Evolutionary conservation across 1,140 invertebrate species (phyloP), one percentile per base, ranked within the genome.

Genomic region (Liolophura sinensis): DNA sequence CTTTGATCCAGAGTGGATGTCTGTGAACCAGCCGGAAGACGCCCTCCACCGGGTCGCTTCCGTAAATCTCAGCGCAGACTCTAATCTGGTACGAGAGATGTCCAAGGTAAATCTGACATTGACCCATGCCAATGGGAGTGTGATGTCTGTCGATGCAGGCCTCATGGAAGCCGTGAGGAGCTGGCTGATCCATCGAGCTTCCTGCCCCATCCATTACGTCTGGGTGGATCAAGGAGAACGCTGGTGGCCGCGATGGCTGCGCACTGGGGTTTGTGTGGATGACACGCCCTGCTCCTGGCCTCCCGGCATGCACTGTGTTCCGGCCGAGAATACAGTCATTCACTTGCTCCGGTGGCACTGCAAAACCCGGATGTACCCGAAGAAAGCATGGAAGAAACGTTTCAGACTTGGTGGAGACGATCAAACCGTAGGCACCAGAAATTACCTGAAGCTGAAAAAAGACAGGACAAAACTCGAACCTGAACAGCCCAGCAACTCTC

Each of bases 191-290:
- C 81, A 84, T 6, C 83, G 85, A 62, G 87, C 86, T 0, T 82
- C 83, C 18, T 89, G 88, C 71, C 87, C 86, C 4, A 84, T 89
- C 0, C 74, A 76, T 7, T 85, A 85, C 69, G 72, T 79, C 56
- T 89, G 88, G 88, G 84, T 85, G 65, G 87, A 89, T 67, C 74
- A 88, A 5, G 87, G 88, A 0, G 60, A 82, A 1, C 73, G 87
- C 20, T 89, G 88, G 77, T 89, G 88, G 88, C 88, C 88, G 1
- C 74, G 88, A 24, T 89, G 87, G 86, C 77, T 89, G 46, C 81
- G 83, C 52, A 82, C 86, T 64, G 88, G 88, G 0, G 74, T 76
- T 40, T 88, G 87, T 69, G 70, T 79, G 47, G 61, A 67, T 46
- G 76, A 80, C 3, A 12, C 60, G 7, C 86, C 87, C 25, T 89